Conservation (phyloP, 2,797 vertebrate genomes). For the Myripristis jacobus region DNA sequence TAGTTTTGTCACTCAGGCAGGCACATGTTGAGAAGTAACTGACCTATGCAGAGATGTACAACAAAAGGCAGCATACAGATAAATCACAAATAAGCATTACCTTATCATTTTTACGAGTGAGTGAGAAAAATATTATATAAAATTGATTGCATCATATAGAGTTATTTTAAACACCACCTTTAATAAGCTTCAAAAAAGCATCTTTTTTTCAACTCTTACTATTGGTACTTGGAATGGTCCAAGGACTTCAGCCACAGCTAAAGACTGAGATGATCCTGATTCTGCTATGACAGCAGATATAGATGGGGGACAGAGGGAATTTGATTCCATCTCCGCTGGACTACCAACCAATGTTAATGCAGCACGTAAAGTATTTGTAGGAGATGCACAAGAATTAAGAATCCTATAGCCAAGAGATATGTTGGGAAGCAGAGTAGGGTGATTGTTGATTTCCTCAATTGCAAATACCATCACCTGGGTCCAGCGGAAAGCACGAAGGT, state of each 20-base stretch:
- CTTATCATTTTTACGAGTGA: neutral
- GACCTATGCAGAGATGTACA: constrained; percentile 69
- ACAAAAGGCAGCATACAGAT: neutral
- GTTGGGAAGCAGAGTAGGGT: constrained; percentile 78
- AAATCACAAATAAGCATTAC: neutral
- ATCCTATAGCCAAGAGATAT: constrained; percentile 83
- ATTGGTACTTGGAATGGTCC: constrained; percentile 83
- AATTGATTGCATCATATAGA: neutral
- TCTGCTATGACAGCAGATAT: constrained; percentile 83
- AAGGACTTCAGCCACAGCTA: constrained; percentile 78
- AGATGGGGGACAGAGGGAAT: constrained; percentile 67
- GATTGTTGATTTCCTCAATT: constrained; percentile 83
- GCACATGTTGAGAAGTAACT: constrained; percentile 88
- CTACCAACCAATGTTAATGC: constrained; percentile 74
- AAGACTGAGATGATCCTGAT: constrained; percentile 83
- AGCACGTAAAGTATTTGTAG: constrained; percentile 78
- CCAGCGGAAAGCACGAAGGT: constrained; percentile 83
- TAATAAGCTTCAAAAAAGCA: neutral
- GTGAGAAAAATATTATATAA: neutral
- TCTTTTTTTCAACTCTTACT: constrained; percentile 61
- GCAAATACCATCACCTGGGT: constrained; percentile 84
- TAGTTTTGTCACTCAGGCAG: constrained; percentile 81
- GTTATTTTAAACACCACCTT: too few relatives aligned
- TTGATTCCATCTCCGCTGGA: constrained; percentile 35
- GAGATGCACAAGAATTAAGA: constrained; percentile 82